Evolutionary conservation across 2,113 vertebrate species (phyloP).

Genomic region (Lycaon pictus): DNA sequence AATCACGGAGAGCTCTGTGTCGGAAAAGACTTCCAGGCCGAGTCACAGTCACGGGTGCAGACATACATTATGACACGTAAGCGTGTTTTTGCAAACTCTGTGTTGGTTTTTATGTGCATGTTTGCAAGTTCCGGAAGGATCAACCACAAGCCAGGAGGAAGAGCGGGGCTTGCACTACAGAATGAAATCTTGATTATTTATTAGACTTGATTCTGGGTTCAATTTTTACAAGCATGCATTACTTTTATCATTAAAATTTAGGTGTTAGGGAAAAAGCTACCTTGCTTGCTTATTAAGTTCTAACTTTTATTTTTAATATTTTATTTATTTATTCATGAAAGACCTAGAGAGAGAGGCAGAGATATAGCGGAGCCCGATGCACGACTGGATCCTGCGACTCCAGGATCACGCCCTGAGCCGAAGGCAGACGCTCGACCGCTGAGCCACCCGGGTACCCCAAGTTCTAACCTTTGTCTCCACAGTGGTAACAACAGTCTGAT

Average conservation of each 20-base stretch:
- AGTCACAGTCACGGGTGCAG: too few species aligned
- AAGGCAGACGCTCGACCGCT: too few species aligned
- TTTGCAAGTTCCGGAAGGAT: background rate
- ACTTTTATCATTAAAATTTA: background rate
- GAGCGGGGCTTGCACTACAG: background rate
- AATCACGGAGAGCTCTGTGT: background rate
- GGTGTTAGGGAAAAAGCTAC: background rate
- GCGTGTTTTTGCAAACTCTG: background rate
- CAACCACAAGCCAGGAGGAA: background rate
- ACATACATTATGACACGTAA: rapidly evolving
- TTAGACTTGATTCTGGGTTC: background rate
- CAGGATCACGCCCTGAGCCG: too few species aligned
- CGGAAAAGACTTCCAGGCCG: background rate
- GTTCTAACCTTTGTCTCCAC: background rate
- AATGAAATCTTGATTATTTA: background rate
- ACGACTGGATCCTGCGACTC: too few species aligned
- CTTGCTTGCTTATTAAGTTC: background rate
- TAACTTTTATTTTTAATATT: background rate
- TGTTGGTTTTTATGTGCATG: too few species aligned
- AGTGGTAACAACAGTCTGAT: background rate
- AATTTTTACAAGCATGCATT: background rate
- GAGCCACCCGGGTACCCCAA: too few species aligned
- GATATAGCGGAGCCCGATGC: too few species aligned
- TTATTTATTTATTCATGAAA: too few species aligned
- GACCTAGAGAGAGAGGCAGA: too few species aligned